Evolutionary conservation across 2,113 vertebrate species (phyloP).

Genomic region (Telmatochromis brachygnathus): DNA sequence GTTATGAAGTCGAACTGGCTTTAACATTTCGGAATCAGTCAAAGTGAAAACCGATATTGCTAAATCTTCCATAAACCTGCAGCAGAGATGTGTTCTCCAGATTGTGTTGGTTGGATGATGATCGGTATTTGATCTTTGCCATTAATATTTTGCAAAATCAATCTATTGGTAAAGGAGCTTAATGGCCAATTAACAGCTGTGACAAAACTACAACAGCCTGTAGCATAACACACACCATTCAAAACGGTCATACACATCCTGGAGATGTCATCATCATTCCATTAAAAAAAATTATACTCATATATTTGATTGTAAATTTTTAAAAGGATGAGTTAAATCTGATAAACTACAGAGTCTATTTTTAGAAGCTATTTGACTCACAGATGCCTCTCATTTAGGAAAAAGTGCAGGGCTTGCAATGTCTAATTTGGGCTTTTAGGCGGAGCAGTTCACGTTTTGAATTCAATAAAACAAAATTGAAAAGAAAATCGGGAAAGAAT

Average conservation of each 20-base stretch:
- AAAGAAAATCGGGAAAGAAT: background rate
- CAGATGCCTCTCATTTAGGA: background rate
- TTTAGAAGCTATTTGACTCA: background rate
- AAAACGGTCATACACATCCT: background rate
- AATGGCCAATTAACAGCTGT: background rate
- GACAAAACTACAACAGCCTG: background rate
- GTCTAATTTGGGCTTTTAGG: background rate
- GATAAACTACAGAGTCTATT: background rate
- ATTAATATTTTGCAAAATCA: background rate
- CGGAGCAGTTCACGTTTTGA: background rate
- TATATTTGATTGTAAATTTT: slow-evolving; percentile 12
- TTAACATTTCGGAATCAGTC: background rate
- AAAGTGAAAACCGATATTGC: background rate
- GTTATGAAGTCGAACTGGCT: background rate
- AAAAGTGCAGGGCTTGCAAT: slow-evolving; percentile 8
- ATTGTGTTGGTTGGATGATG: background rate
- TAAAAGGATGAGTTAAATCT: background rate
- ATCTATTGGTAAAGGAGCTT: background rate
- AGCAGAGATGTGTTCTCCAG: background rate
- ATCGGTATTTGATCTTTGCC: background rate
- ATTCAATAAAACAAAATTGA: background rate
- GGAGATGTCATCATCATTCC: background rate
- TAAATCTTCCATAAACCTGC: background rate
- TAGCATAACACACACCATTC: background rate
- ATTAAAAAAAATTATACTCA: background rate